Base-by-base conservation (phyloP, 2,888 invertebrate species). In the Dicranocentrus wangi region DNA sequence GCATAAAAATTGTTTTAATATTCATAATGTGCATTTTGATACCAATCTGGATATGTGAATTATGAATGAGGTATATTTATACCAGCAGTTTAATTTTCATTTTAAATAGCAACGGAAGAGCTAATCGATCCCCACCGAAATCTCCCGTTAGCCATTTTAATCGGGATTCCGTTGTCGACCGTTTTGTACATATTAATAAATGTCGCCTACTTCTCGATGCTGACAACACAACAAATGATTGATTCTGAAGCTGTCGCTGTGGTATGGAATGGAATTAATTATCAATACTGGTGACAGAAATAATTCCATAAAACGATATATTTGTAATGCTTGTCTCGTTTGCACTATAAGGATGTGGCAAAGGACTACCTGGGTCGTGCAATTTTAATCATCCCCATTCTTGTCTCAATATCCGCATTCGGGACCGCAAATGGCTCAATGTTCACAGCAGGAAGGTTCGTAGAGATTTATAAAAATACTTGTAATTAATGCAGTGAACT, bases 181-280 rank as follows among this genome's bases (percentile, higher is more conserved):
- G 90, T 96, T 58, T 96, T 97, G 89, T 98, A 98, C 89, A 93
- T 96, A 73, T 91, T 97, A 86, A 96, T 97, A 88, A 98, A 98
- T 90, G 91, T 98, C 84, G 96, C 97, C 53, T 98, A 98, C 90
- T 90, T 98, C 89, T 95, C 97, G 25, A 96, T 96, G 84, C 96
- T 98, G 95, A 95, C 96, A 71, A 94, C 95, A 43, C 92, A 93
- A 88, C 96, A 97, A 90, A 94, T 98, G 93, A 92, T 95, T 78
- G 93, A 93, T 87, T 96, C 96, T 77, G 95, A 96, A 88, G 97
- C 98, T 21, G 97, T 98, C 68, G 98, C 97, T n/a, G 95, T 98
- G 87, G 92, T 92, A 88, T 89, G 90, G 42, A 2, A 58, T 23
- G n/a, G n/a, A n/a, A n/a, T n/a, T n/a, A n/a, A n/a, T n/a, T 7